Percentiles rank a stretch among this genome's conserved stretches.
phyloP scores from a whole-genome alignment of 2,797 vertebrate genomes.

The Eupleurogrammus muticus region DNA sequence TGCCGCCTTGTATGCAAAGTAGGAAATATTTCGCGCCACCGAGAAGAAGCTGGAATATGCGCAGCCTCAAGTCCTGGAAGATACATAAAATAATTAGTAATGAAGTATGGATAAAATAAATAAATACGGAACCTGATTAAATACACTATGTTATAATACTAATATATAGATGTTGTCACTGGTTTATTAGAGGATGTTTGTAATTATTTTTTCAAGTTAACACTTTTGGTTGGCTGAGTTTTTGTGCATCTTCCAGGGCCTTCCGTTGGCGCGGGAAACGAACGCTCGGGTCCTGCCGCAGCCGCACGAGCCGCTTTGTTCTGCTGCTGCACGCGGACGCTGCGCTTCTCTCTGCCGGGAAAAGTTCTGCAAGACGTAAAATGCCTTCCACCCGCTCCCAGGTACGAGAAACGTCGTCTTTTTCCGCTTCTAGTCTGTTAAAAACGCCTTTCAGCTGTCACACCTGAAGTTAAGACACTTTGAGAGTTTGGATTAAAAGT shows the following conservation, averaged over 20 bases:
- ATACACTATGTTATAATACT: too few relatives aligned
- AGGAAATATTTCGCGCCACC: slow-evolving; percentile 69
- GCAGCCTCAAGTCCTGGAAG: fast-evolving
- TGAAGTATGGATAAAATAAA: fast-evolving
- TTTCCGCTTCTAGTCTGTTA: neutral
- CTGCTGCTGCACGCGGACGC: neutral
- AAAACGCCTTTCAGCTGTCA: neutral
- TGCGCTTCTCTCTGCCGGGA: neutral
- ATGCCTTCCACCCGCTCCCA: slow-evolving; percentile 80
- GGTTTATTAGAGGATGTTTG: fast-evolving
- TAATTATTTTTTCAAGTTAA: neutral
- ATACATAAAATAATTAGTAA: fast-evolving
- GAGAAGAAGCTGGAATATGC: slow-evolving; percentile 51
- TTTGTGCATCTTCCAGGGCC: slow-evolving; percentile 78
- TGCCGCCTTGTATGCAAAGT: slow-evolving; percentile 79
- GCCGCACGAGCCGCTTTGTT: slow-evolving; percentile 43
- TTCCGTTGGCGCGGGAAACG: slow-evolving; percentile 80
- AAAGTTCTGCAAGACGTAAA: slow-evolving; percentile 30
- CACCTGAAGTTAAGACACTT: neutral
- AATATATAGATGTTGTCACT: neutral
- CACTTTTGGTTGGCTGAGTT: fast-evolving
- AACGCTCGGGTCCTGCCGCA: slow-evolving; percentile 35
- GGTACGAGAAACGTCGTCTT: slow-evolving; percentile 67
- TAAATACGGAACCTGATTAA: fast-evolving
- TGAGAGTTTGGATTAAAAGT: neutral